Evolutionary conservation across 2,797 vertebrate genomes (phyloP).

Genomic region (Onychomys leucogaster): DNA sequence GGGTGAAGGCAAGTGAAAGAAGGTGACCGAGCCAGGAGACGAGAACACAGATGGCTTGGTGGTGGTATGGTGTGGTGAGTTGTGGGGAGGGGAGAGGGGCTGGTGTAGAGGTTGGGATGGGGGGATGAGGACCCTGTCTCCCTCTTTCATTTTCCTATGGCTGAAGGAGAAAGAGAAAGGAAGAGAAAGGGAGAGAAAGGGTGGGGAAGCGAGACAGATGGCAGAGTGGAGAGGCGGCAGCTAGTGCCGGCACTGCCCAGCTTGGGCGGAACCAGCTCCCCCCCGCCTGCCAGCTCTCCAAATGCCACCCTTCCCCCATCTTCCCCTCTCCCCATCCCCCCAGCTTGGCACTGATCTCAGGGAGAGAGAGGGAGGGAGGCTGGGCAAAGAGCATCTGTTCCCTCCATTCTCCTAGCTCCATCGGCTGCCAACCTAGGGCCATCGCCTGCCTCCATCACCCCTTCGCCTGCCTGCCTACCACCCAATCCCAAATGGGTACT

Average conservation of each 20-base stretch:
- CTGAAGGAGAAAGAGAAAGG: slow-evolving; percentile 73
- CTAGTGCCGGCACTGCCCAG: slow-evolving; percentile 81
- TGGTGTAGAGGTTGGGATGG: slow-evolving; percentile 74
- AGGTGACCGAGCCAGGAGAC: slow-evolving; percentile 79
- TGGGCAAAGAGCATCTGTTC: slow-evolving; percentile 86
- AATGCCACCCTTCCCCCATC: slow-evolving; percentile 84
- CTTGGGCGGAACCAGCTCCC: slow-evolving; percentile 79
- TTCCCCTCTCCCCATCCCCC: slow-evolving; percentile 79
- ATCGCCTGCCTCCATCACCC: slow-evolving; percentile 82
- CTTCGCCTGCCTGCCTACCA: slow-evolving; percentile 77
- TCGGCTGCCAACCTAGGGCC: slow-evolving; percentile 84
- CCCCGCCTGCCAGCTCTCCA: slow-evolving; percentile 79
- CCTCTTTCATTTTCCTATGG: slow-evolving; percentile 69
- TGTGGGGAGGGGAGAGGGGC: slow-evolving; percentile 70
- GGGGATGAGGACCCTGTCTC: slow-evolving; percentile 73
- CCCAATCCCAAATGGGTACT: slow-evolving; percentile 80
- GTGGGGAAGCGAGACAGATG: slow-evolving; percentile 80
- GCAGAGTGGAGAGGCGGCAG: slow-evolving; percentile 82
- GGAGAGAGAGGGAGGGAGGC: slow-evolving; percentile 79
- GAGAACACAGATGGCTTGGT: slow-evolving; percentile 79
- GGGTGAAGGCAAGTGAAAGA: slow-evolving; percentile 79
- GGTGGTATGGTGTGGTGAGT: slow-evolving; percentile 84
- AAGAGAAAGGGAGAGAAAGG: too few relatives aligned
- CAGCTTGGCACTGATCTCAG: slow-evolving; percentile 82
- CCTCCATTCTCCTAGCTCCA: slow-evolving; percentile 83